Evolutionary conservation across 2,113 vertebrate species (phyloP).

Genomic region (Xiphophorus hellerii): DNA sequence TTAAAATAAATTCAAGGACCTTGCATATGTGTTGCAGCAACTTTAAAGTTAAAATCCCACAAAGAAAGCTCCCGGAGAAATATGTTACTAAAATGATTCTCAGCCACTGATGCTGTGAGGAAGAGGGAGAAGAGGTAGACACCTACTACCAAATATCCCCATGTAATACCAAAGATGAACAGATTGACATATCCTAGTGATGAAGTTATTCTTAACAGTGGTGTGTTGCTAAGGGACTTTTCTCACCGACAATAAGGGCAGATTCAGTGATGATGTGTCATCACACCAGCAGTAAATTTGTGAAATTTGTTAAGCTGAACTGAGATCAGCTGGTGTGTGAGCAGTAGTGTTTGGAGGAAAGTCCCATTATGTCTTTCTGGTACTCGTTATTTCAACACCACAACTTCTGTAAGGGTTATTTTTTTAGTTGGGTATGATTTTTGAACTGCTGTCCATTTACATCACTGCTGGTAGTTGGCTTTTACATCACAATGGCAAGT

Average conservation of each 20-base stretch:
- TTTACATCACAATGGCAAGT: neutral
- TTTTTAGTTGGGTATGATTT: neutral
- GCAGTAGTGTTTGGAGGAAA: neutral
- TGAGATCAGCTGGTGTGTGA: neutral
- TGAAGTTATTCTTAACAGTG: conserved; percentile 43
- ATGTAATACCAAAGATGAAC: conserved; percentile 10
- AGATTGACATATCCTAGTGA: conserved; percentile 45
- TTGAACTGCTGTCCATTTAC: neutral
- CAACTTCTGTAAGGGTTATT: neutral
- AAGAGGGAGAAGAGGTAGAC: neutral
- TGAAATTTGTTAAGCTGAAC: conserved; percentile 12
- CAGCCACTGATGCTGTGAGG: conserved; percentile 30
- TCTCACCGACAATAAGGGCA: conserved; percentile 42
- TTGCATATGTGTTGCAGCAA: conserved; percentile 8
- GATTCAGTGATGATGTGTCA: conserved; percentile 25
- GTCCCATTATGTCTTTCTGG: neutral
- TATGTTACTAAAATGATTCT: conserved; percentile 45
- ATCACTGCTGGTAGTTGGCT: conserved; percentile 1
- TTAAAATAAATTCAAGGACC: conserved; percentile 3
- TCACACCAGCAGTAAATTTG: conserved; percentile 25
- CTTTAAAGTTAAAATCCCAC: conserved; percentile 33
- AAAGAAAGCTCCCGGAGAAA: conserved; percentile 30
- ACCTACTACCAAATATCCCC: neutral
- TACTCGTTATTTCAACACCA: neutral
- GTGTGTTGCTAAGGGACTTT: conserved; percentile 23